Evolutionary conservation across 2,888 invertebrate genomes (phyloP), one percentile per base, ranked within the genome.

Genomic region (Tinea semifulvella): DNA sequence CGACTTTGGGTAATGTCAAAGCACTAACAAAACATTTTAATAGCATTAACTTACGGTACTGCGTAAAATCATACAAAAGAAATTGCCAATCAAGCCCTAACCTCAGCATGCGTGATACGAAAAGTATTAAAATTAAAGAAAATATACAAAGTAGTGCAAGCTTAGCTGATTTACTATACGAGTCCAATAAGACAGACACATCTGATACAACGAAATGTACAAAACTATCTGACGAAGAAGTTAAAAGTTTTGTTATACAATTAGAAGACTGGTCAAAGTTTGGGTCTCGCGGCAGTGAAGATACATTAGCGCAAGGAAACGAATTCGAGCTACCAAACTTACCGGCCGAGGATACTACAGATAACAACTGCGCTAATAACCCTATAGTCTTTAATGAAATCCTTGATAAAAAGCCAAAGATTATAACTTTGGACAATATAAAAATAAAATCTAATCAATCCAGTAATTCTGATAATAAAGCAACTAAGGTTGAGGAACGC

Each of bases 1-100:
- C 88, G 14, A 87, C 88, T 0, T 84, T 84, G 47, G 89, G 89
- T 1, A 85, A 87, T 62, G 90, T 91, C 1, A 88, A 87, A 47
- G 88, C 87, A 28, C 69, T 91, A 47, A 82, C 89, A 0, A 86
- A 87, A 58, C 89, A 87, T 62, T 91, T 90, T 52, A 83, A 88
- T 53, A 65, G 73, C 52, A 77, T 81, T 18, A 76, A 80, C 54
- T 60, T 82, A 18, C 69, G 52, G 27, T 79, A 80, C 52, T 68
- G 76, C 50, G 70, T 70, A 6, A 71, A 67, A 56, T 72, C 52
- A 49, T 76, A 76, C 49, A 76, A 74, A 57, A 59, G 77, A 45
- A 69, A 73, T 56, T 81, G 73, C 51, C 72, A 74, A 51, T 80
- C 79, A 10, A 80, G 74, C 52, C 83, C 83, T 0, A 81, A 83